Percentiles rank a stretch among this genome's conserved stretches.
Conservation (phyloP, 2,797 vertebrate genomes). For the Channallabes apus region DNA sequence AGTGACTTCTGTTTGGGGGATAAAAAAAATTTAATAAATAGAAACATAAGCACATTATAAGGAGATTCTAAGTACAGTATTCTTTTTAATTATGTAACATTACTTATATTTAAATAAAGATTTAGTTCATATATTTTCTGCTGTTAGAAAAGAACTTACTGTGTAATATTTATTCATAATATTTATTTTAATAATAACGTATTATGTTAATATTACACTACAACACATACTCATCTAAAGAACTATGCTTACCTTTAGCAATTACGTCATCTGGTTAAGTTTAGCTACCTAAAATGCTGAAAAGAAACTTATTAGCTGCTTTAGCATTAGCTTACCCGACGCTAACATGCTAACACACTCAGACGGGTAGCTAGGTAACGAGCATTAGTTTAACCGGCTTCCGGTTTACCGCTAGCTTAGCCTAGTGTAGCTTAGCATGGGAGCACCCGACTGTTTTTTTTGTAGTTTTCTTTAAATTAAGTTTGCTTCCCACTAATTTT, state of each 20-base stretch:
- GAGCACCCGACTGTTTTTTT: constrained; percentile 8
- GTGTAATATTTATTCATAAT: not conserved
- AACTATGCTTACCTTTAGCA: not conserved
- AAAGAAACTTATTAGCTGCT: constrained; percentile 2
- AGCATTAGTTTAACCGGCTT: constrained; percentile 11
- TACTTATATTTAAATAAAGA: not conserved
- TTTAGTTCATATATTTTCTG: not conserved
- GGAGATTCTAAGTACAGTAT: not conserved
- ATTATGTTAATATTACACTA: not conserved
- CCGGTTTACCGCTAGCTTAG: not conserved
- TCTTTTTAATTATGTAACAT: not conserved
- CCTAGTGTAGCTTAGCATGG: not conserved
- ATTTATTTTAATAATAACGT: not conserved
- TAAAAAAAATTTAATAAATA: not conserved
- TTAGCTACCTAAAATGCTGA: not conserved
- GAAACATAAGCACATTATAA: not conserved
- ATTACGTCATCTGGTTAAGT: not conserved
- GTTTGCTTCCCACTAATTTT: constrained; percentile 7
- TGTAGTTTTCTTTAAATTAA: not conserved
- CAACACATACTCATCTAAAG: not conserved
- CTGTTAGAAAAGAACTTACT: no score
- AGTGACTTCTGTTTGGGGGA: not conserved
- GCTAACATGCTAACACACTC: constrained; percentile 12
- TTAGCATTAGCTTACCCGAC: not conserved
- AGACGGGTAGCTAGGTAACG: not conserved